Base-by-base conservation (phyloP, 2,113 vertebrate species). In the Carettochelys insculpta region DNA sequence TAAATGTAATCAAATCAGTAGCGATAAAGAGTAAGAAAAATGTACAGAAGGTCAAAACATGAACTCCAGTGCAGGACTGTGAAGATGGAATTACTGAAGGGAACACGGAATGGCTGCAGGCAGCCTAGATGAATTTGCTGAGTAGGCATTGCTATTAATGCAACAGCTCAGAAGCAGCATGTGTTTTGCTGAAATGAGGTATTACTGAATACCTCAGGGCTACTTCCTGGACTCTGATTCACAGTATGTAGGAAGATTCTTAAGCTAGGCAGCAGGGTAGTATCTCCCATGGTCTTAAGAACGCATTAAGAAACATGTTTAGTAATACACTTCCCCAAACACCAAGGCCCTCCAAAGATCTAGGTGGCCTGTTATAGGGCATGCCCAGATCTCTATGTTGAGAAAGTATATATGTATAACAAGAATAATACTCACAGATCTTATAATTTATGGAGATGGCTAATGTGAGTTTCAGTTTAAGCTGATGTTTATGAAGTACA, bases 1-100 rank as follows among this genome's bases (percentile, higher is more conserved):
- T 78, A 90, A 93, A 84, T 19, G 29, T 76, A 94, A 88, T 54
- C 52, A n/a, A 82, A 58, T 56, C 90, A 95, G 80, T 77, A 93
- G 31, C 71, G 56, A 27, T 61, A 88, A 88, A 88, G 34, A 51
- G 52, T 48, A 16, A 47, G 20, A 80, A 65, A 8, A 76, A n/a
- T 20, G 3, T 90, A 58, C 89, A 52, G 17, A 68, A 94, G 73
- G 80, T 89, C 87, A 88, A 91, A 93, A 86, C 77, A 58, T 83
- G 80, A 89, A 75, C 52, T 68, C 6, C 31, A 52, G 38, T 79
- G 71, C 7, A 86, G 82, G 24, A 68, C 61, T 87, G 48, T 68
- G 38, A 87, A 82, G 45, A 61, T 17, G 41, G 68, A 90, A 34
- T 86, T 25, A 43, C 53, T 84, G 7, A 41, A 0, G 0, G 25